These are phyloP conservation scores for Apteryx owenii DNA, from an alignment of 2,113 vertebrate genomes.

Conservation along the genomic window DNA sequence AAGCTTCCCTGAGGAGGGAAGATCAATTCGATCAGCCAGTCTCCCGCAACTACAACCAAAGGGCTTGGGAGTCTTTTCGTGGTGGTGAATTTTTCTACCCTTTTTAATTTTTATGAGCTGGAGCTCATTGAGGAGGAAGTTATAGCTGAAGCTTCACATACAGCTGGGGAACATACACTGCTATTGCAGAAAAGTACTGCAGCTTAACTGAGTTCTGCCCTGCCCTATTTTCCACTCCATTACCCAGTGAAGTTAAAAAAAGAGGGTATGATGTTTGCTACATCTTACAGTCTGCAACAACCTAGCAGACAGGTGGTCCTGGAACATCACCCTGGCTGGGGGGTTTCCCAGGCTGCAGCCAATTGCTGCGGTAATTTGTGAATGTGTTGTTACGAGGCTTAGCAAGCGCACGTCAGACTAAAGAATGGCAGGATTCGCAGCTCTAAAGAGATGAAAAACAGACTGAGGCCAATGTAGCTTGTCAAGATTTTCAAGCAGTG, in stretches of 20 bases:
- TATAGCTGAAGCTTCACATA: not conserved
- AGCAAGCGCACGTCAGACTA: not conserved
- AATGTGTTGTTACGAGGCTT: not conserved
- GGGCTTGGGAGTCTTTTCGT: not conserved
- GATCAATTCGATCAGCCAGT: slow-evolving; percentile 36
- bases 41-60: not conserved
- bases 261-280: not conserved
- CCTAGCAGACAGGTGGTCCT: not conserved
- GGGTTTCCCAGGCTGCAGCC: not conserved
- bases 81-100: fast-evolving
- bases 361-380: not conserved
- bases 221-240: not conserved
- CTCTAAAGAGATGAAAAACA: not conserved
- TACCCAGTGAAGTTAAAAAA: fast-evolving
- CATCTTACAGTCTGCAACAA: not conserved
- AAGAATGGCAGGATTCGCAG: not conserved
- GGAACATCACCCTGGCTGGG: not conserved
- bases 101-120: not conserved
- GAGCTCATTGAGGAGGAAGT: not conserved
- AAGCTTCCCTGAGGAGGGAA: not conserved
- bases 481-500: not conserved
- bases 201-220: not conserved
- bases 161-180: not conserved
- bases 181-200: not conserved
- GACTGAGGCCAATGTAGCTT: not conserved